Evolutionary conservation across 2,113 vertebrate species (phyloP).

Genomic region (Phoenicopterus ruber): DNA sequence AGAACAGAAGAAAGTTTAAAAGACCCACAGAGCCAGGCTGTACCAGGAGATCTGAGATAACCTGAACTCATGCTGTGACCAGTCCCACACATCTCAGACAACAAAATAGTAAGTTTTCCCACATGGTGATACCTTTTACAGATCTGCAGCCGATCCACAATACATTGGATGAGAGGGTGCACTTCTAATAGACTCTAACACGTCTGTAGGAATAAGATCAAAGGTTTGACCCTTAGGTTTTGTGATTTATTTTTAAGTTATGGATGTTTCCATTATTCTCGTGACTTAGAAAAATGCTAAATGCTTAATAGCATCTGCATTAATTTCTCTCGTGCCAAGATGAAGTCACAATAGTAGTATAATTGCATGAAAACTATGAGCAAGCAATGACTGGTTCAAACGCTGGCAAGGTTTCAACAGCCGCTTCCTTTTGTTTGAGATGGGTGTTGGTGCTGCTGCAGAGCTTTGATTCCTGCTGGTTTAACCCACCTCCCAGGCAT

Average conservation of each 20-base stretch:
- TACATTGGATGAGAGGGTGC: accelerated
- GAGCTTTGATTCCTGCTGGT: not conserved
- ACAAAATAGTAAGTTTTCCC: not conserved
- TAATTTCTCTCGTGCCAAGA: not conserved
- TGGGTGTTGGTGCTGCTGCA: not conserved
- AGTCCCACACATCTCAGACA: not conserved
- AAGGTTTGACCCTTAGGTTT: not conserved
- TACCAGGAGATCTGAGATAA: not conserved
- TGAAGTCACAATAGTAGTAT: not conserved
- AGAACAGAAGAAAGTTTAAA: not conserved
- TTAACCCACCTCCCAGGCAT: not conserved
- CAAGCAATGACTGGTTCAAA: not conserved
- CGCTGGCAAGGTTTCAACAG: not conserved
- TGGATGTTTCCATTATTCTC: not conserved
- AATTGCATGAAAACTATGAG: not conserved
- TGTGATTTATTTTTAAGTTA: not conserved
- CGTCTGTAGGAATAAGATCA: not conserved
- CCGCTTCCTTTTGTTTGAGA: not conserved
- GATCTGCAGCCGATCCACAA: not conserved
- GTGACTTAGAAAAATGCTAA: not conserved
- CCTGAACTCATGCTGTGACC: not conserved
- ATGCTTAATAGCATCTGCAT: not conserved
- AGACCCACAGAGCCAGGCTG: not conserved
- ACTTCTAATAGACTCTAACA: not conserved
- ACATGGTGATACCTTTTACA: not conserved